phyloP scores from a whole-genome alignment of 2,797 vertebrate genomes.

The Anomalospiza imberbis region DNA sequence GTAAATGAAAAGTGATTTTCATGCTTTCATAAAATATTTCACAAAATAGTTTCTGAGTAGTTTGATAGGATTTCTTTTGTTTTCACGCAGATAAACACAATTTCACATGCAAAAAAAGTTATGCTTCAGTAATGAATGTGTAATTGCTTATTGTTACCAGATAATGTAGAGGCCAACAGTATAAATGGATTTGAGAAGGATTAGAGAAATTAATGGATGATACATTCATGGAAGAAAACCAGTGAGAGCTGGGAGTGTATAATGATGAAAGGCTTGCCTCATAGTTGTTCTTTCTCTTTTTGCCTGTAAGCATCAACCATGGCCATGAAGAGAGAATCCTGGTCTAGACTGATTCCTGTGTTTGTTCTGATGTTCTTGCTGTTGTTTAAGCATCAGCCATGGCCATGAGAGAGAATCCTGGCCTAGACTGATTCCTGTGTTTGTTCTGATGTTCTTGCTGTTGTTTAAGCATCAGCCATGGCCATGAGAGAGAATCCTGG shows the following conservation, averaged over 20 bases:
- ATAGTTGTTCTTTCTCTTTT: background rate
- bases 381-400: background rate
- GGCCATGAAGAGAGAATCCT: background rate
- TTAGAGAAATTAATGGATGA: background rate
- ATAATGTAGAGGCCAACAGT: background rate
- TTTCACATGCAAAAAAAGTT: background rate
- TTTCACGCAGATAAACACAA: background rate
- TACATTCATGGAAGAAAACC: background rate
- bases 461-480: background rate
- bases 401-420: background rate
- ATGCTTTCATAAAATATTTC: background rate
- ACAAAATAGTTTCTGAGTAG: background rate
- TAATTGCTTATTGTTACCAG: background rate
- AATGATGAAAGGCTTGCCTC: background rate
- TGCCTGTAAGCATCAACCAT: background rate
- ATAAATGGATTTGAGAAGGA: background rate
- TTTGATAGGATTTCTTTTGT: background rate
- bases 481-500: background rate
- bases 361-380: background rate
- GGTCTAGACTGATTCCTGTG: fast-evolving
- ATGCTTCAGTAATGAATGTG: background rate
- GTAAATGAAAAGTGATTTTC: background rate
- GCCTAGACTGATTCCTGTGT: fast-evolving
- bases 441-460: background rate
- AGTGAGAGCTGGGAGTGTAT: background rate